phyloP scores from a whole-genome alignment of 2,888 invertebrate genomes.

The Caradrina kadenii region DNA sequence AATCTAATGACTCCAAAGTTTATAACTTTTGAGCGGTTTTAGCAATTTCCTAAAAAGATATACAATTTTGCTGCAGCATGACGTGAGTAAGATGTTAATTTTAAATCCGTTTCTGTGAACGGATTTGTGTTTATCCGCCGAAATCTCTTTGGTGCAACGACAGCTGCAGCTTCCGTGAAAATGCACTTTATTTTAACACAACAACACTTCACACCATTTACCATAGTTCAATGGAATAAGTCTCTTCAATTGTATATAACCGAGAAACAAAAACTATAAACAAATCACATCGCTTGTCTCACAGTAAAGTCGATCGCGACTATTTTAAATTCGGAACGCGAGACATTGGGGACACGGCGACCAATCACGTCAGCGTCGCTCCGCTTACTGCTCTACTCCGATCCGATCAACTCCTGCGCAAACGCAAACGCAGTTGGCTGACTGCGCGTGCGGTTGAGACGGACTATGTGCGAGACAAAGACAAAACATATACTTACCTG shows the following conservation, averaged over 20 bases:
- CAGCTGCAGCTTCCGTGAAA: slow-evolving; percentile 77
- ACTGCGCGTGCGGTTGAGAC: slow-evolving; percentile 79
- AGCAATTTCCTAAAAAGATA: slow-evolving; percentile 11
- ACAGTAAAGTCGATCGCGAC: slow-evolving; percentile 79
- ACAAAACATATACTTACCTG: slow-evolving; percentile 83
- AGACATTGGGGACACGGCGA: slow-evolving; percentile 73
- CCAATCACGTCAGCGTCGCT: slow-evolving; percentile 86
- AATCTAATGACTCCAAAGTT: slow-evolving; percentile 23
- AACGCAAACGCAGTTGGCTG: slow-evolving; percentile 71
- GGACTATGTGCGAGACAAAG: slow-evolving; percentile 67
- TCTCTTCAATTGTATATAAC: slow-evolving; percentile 39
- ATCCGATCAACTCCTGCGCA: slow-evolving; percentile 86
- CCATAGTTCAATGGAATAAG: slow-evolving; percentile 64
- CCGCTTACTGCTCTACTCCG: slow-evolving; percentile 85
- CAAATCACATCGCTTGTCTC: slow-evolving; percentile 77
- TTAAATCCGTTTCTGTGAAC: slow-evolving; percentile 60
- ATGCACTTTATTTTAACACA: slow-evolving; percentile 68
- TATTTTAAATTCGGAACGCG: slow-evolving; percentile 82
- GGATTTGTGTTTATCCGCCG: slow-evolving; percentile 66
- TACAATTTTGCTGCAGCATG: slow-evolving; percentile 59
- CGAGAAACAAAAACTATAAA: slow-evolving; percentile 69
- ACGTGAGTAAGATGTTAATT: slow-evolving; percentile 57
- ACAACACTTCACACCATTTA: slow-evolving; percentile 71
- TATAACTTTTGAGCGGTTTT: slow-evolving; percentile 10
- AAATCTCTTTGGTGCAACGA: slow-evolving; percentile 71